Conservation (phyloP, 2,113 vertebrate species). For the Zosterops borbonicus region DNA sequence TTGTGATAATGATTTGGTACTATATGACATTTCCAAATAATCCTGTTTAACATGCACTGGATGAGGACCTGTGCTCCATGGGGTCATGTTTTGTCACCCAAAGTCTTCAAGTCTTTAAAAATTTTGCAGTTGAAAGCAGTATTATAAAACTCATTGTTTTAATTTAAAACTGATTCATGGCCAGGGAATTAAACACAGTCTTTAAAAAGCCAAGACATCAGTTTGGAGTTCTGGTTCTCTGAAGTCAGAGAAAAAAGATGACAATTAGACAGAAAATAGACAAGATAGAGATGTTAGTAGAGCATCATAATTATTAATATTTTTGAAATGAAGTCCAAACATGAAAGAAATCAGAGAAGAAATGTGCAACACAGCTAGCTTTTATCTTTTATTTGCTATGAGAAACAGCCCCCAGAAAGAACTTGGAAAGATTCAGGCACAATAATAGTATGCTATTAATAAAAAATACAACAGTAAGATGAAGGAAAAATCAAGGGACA, state of each 20-base stretch:
- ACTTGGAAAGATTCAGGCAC: conserved; percentile 7
- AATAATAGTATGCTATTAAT: conserved; percentile 17
- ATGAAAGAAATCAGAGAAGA: conserved; percentile 45
- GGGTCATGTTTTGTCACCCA: neutral
- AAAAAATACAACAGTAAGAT: conserved; percentile 22
- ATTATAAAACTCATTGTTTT: neutral
- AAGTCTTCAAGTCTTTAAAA: neutral
- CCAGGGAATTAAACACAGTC: neutral
- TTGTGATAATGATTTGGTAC: neutral
- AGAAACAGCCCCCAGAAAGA: conserved; percentile 26
- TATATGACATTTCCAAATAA: neutral
- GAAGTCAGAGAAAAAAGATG: neutral
- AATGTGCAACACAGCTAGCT: conserved; percentile 3
- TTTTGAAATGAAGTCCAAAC: conserved; percentile 36
- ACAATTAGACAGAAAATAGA: neutral
- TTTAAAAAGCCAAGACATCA: neutral
- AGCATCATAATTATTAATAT: neutral
- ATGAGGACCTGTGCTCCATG: neutral
- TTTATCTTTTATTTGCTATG: conserved; percentile 42
- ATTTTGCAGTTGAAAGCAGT: neutral
- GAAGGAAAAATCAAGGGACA: conserved; percentile 17
- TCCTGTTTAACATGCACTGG: neutral
- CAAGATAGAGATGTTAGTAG: neutral
- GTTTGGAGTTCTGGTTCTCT: neutral
- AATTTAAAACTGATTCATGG: neutral